Evolutionary conservation across 1,140 invertebrate species (phyloP), one percentile per base, ranked within the genome.

Genomic region (Nomia melanderi): DNA sequence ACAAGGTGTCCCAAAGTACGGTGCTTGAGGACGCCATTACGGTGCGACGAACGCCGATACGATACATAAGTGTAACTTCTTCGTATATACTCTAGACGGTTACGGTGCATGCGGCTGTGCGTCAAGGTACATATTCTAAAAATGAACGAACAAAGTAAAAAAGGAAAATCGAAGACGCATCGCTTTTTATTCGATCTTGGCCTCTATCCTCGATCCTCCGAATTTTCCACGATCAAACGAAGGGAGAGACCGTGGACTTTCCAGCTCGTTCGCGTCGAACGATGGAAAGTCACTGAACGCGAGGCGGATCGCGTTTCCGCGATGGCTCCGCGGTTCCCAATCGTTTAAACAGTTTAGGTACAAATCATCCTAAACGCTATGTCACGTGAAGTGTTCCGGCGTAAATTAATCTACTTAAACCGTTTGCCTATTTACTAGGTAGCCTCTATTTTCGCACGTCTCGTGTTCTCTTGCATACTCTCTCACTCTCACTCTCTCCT

Each of bases 391-490:
- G 69, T 25, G n/a, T n/a, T n/a, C 78, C 70, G 64, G 85, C 73
- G 72, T 66, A 65, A 85, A 79, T 77, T 50, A 81, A 74, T 86
- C 79, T 85, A 82, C 63, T 82, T 82, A 86, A 73, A 65, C 62
- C 65, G 67, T 83, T 77, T 72, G 78, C 77, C 81, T 88, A 88
- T 82, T 87, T 60, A 72, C 86, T 89, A 89, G 82, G 82, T 91
- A 91, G 90, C 90, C 90, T 91, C 89, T 90, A 87, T 89, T 83
- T 54, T 67, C 78, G 70, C 77, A 71, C 79, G 53, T 56, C 50
- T 54, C 79, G 39, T 56, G 39, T 47, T 77, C 57, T 62, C 53
- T 29, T 33, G 60, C 20, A n/a, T 17, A 11, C n/a, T 65, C 77
- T 53, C 59, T 33, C 53, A 76, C 41, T 66, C 62, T 66, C 57